phyloP scores from a whole-genome alignment of 2,888 invertebrate species.

The Lapara coniferarum region DNA sequence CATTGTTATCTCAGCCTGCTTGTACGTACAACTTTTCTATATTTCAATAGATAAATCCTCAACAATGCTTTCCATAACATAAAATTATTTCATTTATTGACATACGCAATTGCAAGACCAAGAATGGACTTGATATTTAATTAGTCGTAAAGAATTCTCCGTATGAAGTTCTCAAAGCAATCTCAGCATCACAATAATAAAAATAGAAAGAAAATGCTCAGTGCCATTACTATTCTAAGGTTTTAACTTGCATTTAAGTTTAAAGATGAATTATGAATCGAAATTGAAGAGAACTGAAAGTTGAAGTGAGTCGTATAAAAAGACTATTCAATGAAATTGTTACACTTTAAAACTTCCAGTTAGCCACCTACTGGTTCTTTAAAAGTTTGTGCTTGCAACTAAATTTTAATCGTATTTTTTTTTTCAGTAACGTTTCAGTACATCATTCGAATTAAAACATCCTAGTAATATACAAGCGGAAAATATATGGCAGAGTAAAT shows the following conservation, averaged over 20 bases:
- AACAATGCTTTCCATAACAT: not conserved
- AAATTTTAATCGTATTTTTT: slow-evolving; percentile 7
- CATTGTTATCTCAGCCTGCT: slow-evolving; percentile 55
- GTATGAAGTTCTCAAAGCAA: slow-evolving; percentile 5
- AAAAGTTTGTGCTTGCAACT: slow-evolving; percentile 7
- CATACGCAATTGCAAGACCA: not conserved
- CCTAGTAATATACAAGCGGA: slow-evolving; percentile 18
- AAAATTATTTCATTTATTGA: too few relatives aligned
- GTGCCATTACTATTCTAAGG: slow-evolving; percentile 63
- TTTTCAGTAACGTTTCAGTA: not conserved
- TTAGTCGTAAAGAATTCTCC: not conserved
- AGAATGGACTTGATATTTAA: not conserved
- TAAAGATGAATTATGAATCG: slow-evolving; percentile 68
- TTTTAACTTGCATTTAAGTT: slow-evolving; percentile 74
- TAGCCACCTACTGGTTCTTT: slow-evolving; percentile 24
- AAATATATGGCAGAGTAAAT: slow-evolving; percentile 39
- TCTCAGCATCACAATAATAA: slow-evolving; percentile 57
- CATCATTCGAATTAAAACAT: slow-evolving; percentile 14
- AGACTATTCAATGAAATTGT: slow-evolving; percentile 35
- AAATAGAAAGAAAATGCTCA: slow-evolving; percentile 58
- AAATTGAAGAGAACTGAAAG: slow-evolving; percentile 66
- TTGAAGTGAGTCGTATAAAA: slow-evolving; percentile 51
- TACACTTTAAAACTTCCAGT: slow-evolving; percentile 26
- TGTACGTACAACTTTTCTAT: slow-evolving; percentile 6
- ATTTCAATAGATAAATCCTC: slow-evolving; percentile 4